These are phyloP conservation scores for Upupa epops DNA, from an alignment of 2,113 vertebrate genomes.

Conservation along the genomic window DNA sequence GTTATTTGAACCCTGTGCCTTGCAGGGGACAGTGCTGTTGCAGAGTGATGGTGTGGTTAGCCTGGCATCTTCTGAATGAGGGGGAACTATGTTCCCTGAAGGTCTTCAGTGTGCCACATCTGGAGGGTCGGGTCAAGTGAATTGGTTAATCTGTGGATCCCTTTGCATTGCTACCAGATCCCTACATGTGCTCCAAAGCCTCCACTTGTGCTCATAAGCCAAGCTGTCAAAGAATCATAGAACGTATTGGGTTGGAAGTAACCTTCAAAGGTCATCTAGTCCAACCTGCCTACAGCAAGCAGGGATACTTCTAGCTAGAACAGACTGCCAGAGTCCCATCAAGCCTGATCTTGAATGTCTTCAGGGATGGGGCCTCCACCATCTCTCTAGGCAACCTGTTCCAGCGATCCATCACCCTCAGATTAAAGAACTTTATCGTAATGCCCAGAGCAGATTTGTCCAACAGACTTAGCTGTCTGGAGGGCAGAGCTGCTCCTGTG, in stretches of 20 bases:
- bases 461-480: neutral
- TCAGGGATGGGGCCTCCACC: too few species aligned
- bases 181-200: neutral
- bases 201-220: neutral
- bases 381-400: too few species aligned
- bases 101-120: neutral
- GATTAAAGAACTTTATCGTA: too few species aligned
- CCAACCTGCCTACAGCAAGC: too few species aligned
- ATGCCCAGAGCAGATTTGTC: neutral
- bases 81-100: neutral
- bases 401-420: too few species aligned
- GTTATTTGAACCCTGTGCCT: neutral
- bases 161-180: neutral
- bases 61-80: neutral
- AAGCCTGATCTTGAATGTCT: too few species aligned
- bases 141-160: neutral
- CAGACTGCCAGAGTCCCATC: too few species aligned
- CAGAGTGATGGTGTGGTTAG: accelerated
- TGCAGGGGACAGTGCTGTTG: neutral
- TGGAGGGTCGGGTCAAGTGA: neutral
- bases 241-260: too few species aligned
- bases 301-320: too few species aligned
- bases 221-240: neutral
- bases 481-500: neutral
- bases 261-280: too few species aligned